Conservation (phyloP, 2,888 invertebrate species). For the Drosophila melanosoma region DNA sequence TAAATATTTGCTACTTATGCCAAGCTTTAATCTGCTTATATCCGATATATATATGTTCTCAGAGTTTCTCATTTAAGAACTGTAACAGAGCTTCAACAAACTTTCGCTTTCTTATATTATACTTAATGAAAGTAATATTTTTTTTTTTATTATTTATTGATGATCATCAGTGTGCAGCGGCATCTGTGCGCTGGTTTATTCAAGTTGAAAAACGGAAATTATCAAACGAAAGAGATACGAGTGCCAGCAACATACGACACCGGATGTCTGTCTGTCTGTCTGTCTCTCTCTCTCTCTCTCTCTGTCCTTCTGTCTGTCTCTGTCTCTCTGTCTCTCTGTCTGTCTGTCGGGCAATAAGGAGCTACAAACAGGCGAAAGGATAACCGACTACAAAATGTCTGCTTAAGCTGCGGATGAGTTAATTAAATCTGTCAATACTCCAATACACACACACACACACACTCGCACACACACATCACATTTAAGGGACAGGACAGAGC, state of each 20-base stretch:
- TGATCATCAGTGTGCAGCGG: conserved; percentile 49
- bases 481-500: conserved; percentile 30
- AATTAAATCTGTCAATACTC: conserved; percentile 82
- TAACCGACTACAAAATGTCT: conserved; percentile 75
- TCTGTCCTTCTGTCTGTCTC: not conserved
- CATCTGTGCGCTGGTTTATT: conserved; percentile 50
- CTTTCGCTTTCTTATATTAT: not conserved
- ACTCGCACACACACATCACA: conserved; percentile 14
- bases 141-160: not conserved
- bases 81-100: not conserved
- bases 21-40: not conserved
- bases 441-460: conserved; percentile 40
- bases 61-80: not conserved
- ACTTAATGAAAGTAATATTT: not conserved
- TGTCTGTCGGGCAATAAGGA: conserved; percentile 26
- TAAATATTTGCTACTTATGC: not conserved
- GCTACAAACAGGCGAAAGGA: conserved; percentile 57
- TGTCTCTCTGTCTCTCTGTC: not conserved
- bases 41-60: not conserved
- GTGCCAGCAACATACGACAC: conserved; percentile 72
- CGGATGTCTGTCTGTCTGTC: conserved; percentile 76
- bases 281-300: not conserved
- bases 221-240: conserved; percentile 76
- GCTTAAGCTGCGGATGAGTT: conserved; percentile 79
- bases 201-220: conserved; percentile 78